These are phyloP conservation scores for Xiphias gladius DNA, from an alignment of 2,113 vertebrate genomes.

Conservation along the genomic window DNA sequence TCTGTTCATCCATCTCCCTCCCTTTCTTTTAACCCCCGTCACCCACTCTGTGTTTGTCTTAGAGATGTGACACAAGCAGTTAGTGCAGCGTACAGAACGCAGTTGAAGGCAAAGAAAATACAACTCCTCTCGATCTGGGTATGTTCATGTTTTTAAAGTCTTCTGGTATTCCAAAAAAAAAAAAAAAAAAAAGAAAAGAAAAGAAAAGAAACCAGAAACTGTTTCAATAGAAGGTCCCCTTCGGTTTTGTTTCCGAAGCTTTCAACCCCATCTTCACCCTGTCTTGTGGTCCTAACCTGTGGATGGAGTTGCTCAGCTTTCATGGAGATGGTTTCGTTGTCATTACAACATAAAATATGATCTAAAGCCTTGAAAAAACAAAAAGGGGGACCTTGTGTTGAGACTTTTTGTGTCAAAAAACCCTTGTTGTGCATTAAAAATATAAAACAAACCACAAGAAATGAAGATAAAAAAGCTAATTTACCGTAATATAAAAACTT, in stretches of 20 bases:
- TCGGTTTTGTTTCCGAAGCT: neutral
- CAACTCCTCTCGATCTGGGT: neutral
- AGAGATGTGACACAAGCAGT: slow-evolving; percentile 43
- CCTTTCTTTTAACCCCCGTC: slow-evolving; percentile 33
- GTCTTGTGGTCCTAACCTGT: too few relatives aligned
- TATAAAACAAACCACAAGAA: too few relatives aligned
- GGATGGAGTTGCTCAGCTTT: neutral
- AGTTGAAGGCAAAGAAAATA: neutral
- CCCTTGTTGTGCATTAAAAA: too few relatives aligned
- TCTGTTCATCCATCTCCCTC: slow-evolving; percentile 42
- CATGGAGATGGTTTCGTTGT: too few relatives aligned
- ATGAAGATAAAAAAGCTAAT: too few relatives aligned
- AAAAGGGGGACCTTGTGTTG: too few relatives aligned
- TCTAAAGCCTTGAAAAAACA: too few relatives aligned
- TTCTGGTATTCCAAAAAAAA: neutral
- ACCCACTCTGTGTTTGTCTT: slow-evolving; percentile 20
- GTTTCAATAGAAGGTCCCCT: neutral
- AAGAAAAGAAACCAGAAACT: too few relatives aligned
- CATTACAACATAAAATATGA: too few relatives aligned
- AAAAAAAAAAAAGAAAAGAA: neutral
- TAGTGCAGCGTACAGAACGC: neutral
- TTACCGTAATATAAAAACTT: too few relatives aligned
- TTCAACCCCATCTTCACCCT: neutral
- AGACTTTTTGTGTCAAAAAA: too few relatives aligned
- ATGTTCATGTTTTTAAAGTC: neutral